Percentiles rank a stretch among this genome's conserved stretches.
phyloP scores from a whole-genome alignment of 2,113 vertebrate genomes.

The Arenaria interpres region DNA sequence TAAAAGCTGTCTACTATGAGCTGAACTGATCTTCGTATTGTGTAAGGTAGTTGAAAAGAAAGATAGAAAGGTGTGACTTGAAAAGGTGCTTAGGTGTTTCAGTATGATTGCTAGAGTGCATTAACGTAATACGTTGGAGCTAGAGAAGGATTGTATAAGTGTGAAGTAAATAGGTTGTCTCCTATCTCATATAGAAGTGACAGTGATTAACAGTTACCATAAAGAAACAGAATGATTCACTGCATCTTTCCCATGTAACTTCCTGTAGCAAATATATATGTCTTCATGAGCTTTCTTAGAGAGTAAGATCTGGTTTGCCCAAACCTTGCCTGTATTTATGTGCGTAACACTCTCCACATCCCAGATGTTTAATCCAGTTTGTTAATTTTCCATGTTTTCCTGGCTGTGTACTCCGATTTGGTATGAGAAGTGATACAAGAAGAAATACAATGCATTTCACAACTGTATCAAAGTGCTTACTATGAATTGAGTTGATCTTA shows the following conservation, averaged over 20 bases:
- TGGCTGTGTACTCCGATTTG: neutral
- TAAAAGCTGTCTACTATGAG: neutral
- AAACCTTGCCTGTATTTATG: neutral
- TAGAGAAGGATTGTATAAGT: neutral
- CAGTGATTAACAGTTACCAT: neutral
- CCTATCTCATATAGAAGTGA: neutral
- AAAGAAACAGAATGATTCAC: neutral
- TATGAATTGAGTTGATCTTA: neutral
- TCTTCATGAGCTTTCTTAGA: neutral
- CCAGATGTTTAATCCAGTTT: neutral
- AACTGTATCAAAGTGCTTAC: neutral
- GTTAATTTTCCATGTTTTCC: neutral
- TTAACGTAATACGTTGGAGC: neutral
- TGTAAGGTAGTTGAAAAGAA: neutral
- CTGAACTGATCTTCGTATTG: neutral
- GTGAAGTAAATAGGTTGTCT: neutral
- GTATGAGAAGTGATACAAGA: neutral
- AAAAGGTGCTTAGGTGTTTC: neutral
- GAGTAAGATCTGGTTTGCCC: neutral
- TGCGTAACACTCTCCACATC: neutral
- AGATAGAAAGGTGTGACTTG: neutral
- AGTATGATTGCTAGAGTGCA: neutral
- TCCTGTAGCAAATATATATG: neutral
- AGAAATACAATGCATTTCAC: neutral
- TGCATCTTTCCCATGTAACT: neutral